These are phyloP conservation scores for Petrocephalus zakoni DNA, from an alignment of 2,113 vertebrate species.

Conservation along the genomic window DNA sequence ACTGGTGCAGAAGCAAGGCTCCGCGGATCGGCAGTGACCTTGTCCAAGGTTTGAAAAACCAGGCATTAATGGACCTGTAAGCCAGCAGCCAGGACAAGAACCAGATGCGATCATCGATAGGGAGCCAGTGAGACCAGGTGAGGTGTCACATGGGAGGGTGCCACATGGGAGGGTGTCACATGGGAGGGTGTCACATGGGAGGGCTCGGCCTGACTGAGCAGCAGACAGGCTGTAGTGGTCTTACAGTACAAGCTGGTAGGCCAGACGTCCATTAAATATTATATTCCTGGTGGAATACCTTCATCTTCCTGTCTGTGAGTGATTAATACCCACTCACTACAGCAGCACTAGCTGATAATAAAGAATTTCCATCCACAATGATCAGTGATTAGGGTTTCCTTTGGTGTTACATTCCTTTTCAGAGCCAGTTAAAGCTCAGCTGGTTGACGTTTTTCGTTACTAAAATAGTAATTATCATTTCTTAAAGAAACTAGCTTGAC, in stretches of 20 bases:
- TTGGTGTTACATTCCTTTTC: neutral
- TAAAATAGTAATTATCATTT: neutral
- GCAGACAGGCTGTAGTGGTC: neutral
- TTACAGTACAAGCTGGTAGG: neutral
- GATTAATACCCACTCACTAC: neutral
- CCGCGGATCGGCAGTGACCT: no score
- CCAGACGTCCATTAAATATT: neutral
- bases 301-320: neutral
- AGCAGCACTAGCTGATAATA: neutral
- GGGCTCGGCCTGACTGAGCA: no score
- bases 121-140: neutral
- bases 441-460: neutral
- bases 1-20: no score
- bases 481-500: neutral
- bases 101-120: neutral
- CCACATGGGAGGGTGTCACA: neutral
- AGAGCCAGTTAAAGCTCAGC: neutral
- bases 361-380: neutral
- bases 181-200: neutral
- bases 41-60: neutral
- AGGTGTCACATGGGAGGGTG: neutral
- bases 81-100: neutral
- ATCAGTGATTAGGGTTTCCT: neutral
- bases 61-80: neutral
- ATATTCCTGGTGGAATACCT: neutral